phyloP scores from a whole-genome alignment of 2,797 vertebrate species.

The Esox lucius region DNA sequence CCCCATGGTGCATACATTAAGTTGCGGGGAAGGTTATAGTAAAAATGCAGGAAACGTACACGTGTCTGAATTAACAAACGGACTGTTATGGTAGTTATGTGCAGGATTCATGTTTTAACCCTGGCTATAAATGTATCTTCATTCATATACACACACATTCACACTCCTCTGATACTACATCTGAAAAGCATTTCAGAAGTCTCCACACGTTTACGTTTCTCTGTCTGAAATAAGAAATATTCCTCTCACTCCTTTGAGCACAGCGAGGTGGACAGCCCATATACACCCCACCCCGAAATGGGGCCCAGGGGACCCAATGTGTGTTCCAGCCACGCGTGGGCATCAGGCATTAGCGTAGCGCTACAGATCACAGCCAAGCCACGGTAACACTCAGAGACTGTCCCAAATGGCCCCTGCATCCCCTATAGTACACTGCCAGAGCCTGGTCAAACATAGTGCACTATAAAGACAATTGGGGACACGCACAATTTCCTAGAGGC shows the following conservation, averaged over 20 bases:
- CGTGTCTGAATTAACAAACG: neutral
- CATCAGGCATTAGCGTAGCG: neutral
- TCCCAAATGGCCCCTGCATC: too few relatives aligned
- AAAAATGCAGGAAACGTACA: neutral
- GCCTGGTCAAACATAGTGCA: neutral
- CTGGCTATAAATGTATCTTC: too few relatives aligned
- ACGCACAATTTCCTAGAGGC: neutral
- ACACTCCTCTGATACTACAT: too few relatives aligned
- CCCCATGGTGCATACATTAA: slow-evolving; percentile 3
- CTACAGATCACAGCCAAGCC: neutral
- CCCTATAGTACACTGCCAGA: too few relatives aligned
- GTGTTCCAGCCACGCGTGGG: slow-evolving; percentile 4
- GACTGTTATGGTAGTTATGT: neutral
- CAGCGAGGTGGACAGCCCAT: neutral
- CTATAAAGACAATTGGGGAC: too few relatives aligned
- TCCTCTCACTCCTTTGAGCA: neutral
- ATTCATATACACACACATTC: too few relatives aligned
- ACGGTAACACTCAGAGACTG: neutral
- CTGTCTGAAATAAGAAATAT: neutral
- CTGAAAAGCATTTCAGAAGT: neutral
- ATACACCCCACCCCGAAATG: neutral
- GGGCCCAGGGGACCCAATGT: slow-evolving; percentile 8
- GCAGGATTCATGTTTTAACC: too few relatives aligned
- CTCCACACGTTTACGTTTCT: neutral
- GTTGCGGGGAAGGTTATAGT: neutral